These are phyloP conservation scores for Puma concolor DNA, from an alignment of 2,113 vertebrate species.

Conservation along the genomic window DNA sequence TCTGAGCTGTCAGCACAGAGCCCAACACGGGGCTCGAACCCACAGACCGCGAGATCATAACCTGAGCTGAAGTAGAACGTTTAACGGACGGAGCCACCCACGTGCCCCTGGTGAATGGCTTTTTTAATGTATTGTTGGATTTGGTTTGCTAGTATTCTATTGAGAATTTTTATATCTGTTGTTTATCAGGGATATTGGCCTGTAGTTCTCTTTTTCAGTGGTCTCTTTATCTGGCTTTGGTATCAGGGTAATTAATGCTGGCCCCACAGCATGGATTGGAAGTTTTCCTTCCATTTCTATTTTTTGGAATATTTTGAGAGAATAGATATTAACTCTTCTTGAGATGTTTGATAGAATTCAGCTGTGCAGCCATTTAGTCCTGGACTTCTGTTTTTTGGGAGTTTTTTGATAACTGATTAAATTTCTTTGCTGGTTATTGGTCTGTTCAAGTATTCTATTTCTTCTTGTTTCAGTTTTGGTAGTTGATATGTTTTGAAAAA, in stretches of 20 bases:
- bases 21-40: too few species aligned
- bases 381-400: background rate
- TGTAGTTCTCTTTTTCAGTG: background rate
- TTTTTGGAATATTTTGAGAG: background rate
- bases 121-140: background rate
- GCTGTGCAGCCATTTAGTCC: background rate
- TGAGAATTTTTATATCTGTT: background rate
- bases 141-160: background rate
- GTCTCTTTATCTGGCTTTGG: background rate
- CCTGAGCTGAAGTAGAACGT: too few species aligned
- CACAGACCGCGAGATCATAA: too few species aligned
- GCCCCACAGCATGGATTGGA: background rate
- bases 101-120: background rate
- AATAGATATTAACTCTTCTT: background rate
- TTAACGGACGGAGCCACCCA: too few species aligned
- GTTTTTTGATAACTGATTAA: background rate
- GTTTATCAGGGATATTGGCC: background rate
- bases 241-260: background rate
- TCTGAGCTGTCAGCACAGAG: too few species aligned
- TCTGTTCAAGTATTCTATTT: background rate
- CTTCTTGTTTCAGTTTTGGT: background rate
- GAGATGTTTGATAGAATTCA: background rate
- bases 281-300: background rate
- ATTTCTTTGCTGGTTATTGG: background rate
- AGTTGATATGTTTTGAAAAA: background rate